A percentile compares a stretch with the other conserved stretches of the same genome.
Evolutionary conservation across 2,888 invertebrate genomes (phyloP).

Genomic region (Tanypteryx hageni): DNA sequence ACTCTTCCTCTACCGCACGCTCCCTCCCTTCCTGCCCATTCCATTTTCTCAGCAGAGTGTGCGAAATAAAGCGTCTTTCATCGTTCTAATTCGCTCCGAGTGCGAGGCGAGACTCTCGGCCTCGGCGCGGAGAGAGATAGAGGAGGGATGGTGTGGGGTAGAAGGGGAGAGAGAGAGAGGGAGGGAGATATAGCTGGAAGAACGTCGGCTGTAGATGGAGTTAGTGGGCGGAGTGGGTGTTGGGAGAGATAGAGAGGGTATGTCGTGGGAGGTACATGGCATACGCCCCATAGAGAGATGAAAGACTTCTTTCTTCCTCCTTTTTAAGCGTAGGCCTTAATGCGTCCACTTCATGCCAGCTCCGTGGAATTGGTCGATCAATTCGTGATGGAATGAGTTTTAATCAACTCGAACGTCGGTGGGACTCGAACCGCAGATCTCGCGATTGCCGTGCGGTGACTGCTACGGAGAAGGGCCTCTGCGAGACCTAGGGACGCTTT

Average conservation of each 20-base stretch:
- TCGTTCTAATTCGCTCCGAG: neutral
- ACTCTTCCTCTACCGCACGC: neutral
- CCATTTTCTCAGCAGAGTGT: neutral
- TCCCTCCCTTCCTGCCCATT: neutral
- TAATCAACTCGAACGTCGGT: constrained; percentile 14
- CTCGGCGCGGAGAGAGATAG: neutral
- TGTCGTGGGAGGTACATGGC: neutral
- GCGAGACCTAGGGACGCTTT: no score
- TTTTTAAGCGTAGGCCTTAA: constrained; percentile 43
- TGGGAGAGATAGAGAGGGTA: neutral
- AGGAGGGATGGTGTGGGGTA: neutral
- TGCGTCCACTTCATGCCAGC: constrained; percentile 45
- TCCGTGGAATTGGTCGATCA: constrained; percentile 49
- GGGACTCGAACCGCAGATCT: no score
- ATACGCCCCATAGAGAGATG: neutral
- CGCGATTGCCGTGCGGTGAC: no score
- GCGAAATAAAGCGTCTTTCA: neutral
- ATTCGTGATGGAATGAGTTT: constrained; percentile 11
- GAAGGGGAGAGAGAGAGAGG: neutral
- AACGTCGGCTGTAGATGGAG: neutral
- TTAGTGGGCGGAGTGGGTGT: neutral
- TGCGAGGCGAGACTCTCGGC: neutral
- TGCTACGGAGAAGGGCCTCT: no score
- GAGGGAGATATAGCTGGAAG: neutral
- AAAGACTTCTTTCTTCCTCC: constrained; percentile 47